Conservation (phyloP, 2,888 invertebrate genomes). For the Ophioninae sp. region DNA sequence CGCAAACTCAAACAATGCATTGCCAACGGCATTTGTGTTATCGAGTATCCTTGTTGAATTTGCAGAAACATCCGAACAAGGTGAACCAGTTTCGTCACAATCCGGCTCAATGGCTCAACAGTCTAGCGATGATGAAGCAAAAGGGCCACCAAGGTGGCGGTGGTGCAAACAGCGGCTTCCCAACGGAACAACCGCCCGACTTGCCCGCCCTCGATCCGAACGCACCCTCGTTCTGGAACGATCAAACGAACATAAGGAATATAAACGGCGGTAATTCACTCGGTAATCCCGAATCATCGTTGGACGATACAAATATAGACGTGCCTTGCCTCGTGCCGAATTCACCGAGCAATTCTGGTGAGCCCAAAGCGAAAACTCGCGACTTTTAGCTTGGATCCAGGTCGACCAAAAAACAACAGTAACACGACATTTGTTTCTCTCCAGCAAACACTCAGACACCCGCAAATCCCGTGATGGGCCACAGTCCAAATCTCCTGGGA, state of each 20-base stretch:
- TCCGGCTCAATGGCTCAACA: constrained; percentile 91
- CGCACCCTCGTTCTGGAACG: constrained; percentile 79
- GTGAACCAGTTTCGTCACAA: constrained; percentile 93
- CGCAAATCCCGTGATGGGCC: constrained; percentile 77
- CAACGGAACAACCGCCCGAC: constrained; percentile 78
- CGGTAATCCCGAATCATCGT: constrained; percentile 78
- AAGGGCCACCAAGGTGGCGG: constrained; percentile 84
- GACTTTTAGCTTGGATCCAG: background rate
- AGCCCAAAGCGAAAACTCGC: constrained; percentile 25
- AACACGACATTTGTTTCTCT: background rate
- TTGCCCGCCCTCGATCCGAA: constrained; percentile 78
- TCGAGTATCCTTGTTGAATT: constrained; percentile 17
- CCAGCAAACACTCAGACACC: constrained; percentile 77
- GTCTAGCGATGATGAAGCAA: constrained; percentile 89
- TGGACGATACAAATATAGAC: constrained; percentile 80
- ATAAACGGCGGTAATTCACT: constrained; percentile 79
- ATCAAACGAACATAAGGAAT: constrained; percentile 78
- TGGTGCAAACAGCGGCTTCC: constrained; percentile 79
- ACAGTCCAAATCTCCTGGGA: constrained; percentile 78
- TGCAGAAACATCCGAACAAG: constrained; percentile 94
- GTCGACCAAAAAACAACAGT: background rate
- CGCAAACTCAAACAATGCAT: too few species aligned
- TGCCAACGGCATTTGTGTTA: too few species aligned
- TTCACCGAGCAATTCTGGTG: constrained; percentile 79
- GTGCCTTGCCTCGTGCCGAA: constrained; percentile 81